Evolutionary conservation across 92 coral and sea anemone genomes (phyloP).

Genomic region (Phenganax subtilis): DNA sequence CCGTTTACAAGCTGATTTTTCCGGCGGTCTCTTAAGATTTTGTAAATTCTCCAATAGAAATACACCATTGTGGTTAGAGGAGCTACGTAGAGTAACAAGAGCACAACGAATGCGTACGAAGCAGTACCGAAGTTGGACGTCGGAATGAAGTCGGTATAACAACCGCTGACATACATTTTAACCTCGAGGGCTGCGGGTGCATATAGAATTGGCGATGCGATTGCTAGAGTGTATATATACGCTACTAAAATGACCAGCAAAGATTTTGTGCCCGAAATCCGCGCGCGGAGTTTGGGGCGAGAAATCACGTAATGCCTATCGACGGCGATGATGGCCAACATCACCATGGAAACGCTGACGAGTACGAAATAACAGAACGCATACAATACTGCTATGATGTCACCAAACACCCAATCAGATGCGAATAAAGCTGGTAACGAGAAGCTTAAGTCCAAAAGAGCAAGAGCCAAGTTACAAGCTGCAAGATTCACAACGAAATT

Average conservation of each 20-base stretch:
- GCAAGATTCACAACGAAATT: constrained; percentile 67
- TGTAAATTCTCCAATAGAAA: constrained; percentile 65
- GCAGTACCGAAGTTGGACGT: constrained; percentile 36
- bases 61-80: constrained; percentile 67
- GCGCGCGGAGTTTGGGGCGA: constrained; percentile 61
- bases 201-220: constrained; percentile 63
- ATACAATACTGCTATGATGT: constrained; percentile 47
- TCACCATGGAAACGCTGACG: constrained; percentile 65
- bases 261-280: constrained; percentile 63
- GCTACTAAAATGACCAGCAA: constrained; percentile 53
- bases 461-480: constrained; percentile 61
- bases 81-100: constrained; percentile 57
- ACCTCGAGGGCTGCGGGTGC: constrained; percentile 60
- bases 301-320: constrained; percentile 84
- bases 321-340: constrained; percentile 73
- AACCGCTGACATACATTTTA: constrained; percentile 67
- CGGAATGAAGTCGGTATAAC: constrained; percentile 58
- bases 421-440: constrained; percentile 63
- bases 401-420: constrained; percentile 67
- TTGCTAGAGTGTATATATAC: constrained; percentile 58
- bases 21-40: constrained; percentile 58
- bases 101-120: constrained; percentile 53
- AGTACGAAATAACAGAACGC: constrained; percentile 67
- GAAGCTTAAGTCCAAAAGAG: constrained; percentile 61
- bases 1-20: constrained; percentile 17